Evolutionary conservation across 2,113 vertebrate genomes (phyloP).

Genomic region (Theristicus caerulescens): DNA sequence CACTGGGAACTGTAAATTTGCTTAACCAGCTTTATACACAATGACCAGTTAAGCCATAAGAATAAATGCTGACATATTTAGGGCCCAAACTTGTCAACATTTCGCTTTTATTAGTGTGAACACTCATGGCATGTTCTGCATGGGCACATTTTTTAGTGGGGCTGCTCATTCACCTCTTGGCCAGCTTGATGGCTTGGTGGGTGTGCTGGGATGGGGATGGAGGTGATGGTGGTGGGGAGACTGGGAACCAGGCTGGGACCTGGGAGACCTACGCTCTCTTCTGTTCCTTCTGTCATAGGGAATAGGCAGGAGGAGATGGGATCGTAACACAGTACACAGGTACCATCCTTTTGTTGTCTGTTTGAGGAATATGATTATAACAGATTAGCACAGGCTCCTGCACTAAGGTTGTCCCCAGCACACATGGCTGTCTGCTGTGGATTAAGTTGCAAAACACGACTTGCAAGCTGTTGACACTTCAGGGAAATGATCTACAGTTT

Average conservation of each 20-base stretch:
- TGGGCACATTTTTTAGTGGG: background rate
- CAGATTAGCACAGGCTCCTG: background rate
- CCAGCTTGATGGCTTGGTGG: background rate
- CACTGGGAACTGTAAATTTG: background rate
- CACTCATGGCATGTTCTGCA: background rate
- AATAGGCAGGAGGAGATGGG: background rate
- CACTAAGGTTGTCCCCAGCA: background rate
- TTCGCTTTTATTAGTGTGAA: background rate
- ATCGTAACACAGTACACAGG: background rate
- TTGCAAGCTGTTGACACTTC: background rate
- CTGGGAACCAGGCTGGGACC: background rate
- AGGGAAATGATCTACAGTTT: background rate
- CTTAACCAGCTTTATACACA: background rate
- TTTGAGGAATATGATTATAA: background rate
- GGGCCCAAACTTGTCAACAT: background rate
- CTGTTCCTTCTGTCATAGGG: background rate
- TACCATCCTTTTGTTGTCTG: background rate
- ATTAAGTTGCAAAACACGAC: background rate
- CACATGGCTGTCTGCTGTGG: accelerated
- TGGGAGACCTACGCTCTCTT: background rate
- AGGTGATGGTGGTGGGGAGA: background rate
- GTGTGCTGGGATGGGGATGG: background rate
- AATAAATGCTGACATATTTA: background rate
- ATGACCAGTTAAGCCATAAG: background rate
- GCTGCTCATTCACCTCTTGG: background rate